Conservation (phyloP, 2,113 vertebrate genomes). For the Paraplagusia blochii region DNA sequence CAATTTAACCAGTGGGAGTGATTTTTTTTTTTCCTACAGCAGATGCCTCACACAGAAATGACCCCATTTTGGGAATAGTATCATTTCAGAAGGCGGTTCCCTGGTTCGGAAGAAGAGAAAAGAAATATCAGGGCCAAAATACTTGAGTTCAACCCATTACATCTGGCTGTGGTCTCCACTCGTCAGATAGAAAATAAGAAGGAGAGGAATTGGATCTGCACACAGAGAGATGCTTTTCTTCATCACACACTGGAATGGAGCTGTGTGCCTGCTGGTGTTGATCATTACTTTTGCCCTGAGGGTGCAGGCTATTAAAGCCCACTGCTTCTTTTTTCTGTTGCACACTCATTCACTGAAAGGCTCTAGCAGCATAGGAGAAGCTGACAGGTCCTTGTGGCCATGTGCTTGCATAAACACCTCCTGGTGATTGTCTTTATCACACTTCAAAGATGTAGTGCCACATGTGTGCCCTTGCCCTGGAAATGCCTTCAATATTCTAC, state of each 20-base stretch:
- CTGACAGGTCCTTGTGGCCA: conserved; percentile 28
- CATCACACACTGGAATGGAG: conserved; percentile 29
- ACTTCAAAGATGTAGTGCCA: conserved; percentile 53
- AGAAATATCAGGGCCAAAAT: conserved; percentile 40
- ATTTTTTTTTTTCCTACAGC: background rate
- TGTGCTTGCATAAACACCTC: conserved; percentile 29
- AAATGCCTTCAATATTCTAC: conserved; percentile 29
- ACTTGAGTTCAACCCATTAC: conserved; percentile 37
- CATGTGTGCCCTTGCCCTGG: conserved; percentile 44
- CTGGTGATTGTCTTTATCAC: conserved; percentile 41
- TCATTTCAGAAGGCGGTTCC: conserved; percentile 29
- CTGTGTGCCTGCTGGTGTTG: conserved; percentile 27
- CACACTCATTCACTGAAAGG: conserved; percentile 20
- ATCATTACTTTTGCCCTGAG: conserved; percentile 45
- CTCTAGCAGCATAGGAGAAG: conserved; percentile 9
- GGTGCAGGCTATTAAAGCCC: conserved; percentile 29
- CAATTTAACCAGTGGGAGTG: conserved; percentile 3
- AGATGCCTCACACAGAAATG: conserved; percentile 27
- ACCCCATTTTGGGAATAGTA: conserved; percentile 43
- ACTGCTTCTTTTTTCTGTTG: conserved; percentile 28
- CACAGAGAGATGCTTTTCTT: conserved; percentile 18
- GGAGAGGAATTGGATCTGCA: conserved; percentile 26
- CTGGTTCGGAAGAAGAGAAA: conserved; percentile 17
- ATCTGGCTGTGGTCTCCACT: conserved; percentile 34
- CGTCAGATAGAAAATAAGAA: conserved; percentile 39